These are phyloP conservation scores for Mastigias papua DNA, from an alignment of 30 jellyfish, hydroid and myxozoan species.

Conservation along the genomic window DNA sequence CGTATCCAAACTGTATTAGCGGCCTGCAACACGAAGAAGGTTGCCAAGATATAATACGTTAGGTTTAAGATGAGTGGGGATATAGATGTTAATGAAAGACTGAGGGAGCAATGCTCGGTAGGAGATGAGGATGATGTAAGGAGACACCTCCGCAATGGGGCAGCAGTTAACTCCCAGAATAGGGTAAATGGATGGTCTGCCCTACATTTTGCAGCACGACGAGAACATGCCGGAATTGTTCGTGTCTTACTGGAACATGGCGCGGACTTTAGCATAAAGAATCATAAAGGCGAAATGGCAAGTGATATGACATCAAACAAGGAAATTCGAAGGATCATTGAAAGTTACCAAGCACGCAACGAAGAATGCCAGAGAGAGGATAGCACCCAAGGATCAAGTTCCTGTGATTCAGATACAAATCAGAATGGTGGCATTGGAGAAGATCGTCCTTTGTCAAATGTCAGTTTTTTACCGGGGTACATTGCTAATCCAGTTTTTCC, in stretches of 20 bases:
- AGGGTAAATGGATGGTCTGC: conserved; percentile 91
- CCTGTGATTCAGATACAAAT: not conserved
- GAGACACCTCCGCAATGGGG: conserved; percentile 72
- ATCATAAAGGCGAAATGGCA: conserved; percentile 78
- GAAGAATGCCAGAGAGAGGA: not conserved
- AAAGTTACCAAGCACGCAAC: not conserved
- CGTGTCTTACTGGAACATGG: conserved; percentile 63
- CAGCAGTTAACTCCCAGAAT: conserved; percentile 90
- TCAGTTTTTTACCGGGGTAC: conserved; percentile 65
- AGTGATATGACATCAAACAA: conserved; percentile 73
- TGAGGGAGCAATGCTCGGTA: conserved; percentile 74
- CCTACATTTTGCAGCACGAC: conserved; percentile 86
- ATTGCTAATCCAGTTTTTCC: conserved; percentile 77
- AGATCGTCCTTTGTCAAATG: not conserved
- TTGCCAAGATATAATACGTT: no score
- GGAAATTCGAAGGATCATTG: conserved; percentile 43
- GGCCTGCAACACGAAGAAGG: no score
- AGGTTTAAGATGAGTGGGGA: conserved; percentile 45
- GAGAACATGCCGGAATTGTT: conserved; percentile 79
- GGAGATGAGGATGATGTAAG: conserved; percentile 70
- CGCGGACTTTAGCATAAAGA: conserved; percentile 59
- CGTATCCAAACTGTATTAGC: no score
- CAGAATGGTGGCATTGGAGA: not conserved
- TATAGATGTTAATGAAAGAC: conserved; percentile 72
- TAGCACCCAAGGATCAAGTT: conserved; percentile 3